Base-by-base conservation (phyloP, 1,140 invertebrate genomes). In the Pissodes strobi region DNA sequence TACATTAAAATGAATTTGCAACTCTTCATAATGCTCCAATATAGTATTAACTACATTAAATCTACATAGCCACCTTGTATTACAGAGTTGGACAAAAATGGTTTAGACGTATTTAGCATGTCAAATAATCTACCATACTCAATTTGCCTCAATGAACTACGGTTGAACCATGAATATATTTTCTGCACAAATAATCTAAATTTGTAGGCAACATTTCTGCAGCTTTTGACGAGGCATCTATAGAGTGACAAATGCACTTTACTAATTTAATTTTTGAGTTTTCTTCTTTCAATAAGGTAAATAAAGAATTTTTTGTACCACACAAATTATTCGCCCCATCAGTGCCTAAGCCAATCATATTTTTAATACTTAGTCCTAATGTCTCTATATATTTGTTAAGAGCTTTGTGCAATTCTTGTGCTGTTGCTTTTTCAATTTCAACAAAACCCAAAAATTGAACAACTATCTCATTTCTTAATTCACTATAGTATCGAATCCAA, bases 321-420 rank as follows among this genome's bases (percentile, higher is more conserved):
- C 45, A 48, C 19, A 48, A 48, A 48, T 21, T 48, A 19, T 9
- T 19, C 5, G 6, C 45, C 8, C 45, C 17, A 23, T 48, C 45
- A 19, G 45, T 48, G 45, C 45, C 45, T 21, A 48, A 48, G 8
- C 15, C 45, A 5, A 48, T 21, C 8, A 48, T 48, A 9, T 48
- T 48, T 48, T 17, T 22, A 22, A 48, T 48, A 19, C 15, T 48
- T 48, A 48, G 19, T 5, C 15, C 15, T 48, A 48, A 48, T 21
- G 5, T 21, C 15, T 19, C 8, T 22, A 48, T 5, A 21, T 23
- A 48, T 15, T 48, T 8, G 3, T 19, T 48, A 10, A 48, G 15
- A 4, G 45, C 45, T 19, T 48, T 22, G 19, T 48, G 15, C 15
- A 48, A 23, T 5, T 10, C 15, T 9, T 48, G 6, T 19, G 45